A percentile compares a stretch with the other conserved stretches of the same genome.
Evolutionary conservation across 2,113 vertebrate species (phyloP).

Genomic region (Nesospiza acunhae): DNA sequence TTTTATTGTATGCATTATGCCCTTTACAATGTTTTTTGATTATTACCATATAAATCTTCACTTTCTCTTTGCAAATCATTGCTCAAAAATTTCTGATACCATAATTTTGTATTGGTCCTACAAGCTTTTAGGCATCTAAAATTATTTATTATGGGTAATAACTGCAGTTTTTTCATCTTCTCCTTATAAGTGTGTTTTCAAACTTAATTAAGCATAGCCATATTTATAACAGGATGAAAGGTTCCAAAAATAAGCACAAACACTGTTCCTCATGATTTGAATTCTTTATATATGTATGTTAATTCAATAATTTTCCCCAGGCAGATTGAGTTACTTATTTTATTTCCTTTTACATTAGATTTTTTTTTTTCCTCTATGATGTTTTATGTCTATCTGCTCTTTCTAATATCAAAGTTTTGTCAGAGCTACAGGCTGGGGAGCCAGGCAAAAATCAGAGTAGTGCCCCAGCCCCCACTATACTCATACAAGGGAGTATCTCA

Average conservation of each 20-base stretch:
- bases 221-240: background rate
- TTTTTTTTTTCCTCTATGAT: background rate
- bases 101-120: background rate
- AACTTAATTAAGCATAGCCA: background rate
- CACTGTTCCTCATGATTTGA: background rate
- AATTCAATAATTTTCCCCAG: background rate
- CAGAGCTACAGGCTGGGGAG: background rate
- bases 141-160: background rate
- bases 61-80: background rate
- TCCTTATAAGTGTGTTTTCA: background rate
- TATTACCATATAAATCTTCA: background rate
- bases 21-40: background rate
- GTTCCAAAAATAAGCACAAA: background rate
- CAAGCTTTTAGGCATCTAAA: background rate
- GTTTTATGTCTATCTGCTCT: background rate
- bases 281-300: background rate
- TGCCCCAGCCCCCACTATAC: rapidly evolving
- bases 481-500: rapidly evolving
- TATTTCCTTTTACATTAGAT: slow-evolving; percentile 1
- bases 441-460: background rate
- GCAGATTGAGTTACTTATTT: background rate
- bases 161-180: background rate
- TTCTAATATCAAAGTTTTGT: background rate
- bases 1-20: background rate
- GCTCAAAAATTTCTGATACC: background rate